Percentiles rank a stretch among this genome's conserved stretches.
Conservation (phyloP, 2,888 invertebrate genomes). For the Chalcis sispes region DNA sequence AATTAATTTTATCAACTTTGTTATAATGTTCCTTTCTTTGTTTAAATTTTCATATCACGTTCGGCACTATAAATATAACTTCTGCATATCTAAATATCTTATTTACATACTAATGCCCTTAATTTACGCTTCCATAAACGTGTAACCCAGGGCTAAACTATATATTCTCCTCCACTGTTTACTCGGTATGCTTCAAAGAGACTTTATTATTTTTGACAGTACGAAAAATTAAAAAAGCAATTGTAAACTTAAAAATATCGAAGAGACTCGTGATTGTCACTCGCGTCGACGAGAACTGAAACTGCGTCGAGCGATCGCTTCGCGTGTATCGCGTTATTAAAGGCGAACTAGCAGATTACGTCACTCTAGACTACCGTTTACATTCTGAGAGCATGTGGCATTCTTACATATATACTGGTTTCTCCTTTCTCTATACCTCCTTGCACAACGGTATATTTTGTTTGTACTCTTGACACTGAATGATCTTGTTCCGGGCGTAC, state of each 20-base stretch:
- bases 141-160: too few relatives aligned
- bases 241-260: neutral
- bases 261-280: neutral
- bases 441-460: neutral
- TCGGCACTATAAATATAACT: too few relatives aligned
- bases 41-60: too few relatives aligned
- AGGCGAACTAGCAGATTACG: constrained; percentile 30
- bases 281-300: neutral
- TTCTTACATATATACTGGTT: neutral
- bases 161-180: too few relatives aligned
- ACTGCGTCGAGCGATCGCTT: constrained; percentile 31
- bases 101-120: too few relatives aligned
- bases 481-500: neutral
- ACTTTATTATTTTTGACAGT: too few relatives aligned
- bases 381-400: neutral
- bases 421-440: constrained; percentile 16
- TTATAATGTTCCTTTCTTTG: too few relatives aligned
- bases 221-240: too few relatives aligned
- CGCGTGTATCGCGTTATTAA: constrained; percentile 25
- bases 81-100: too few relatives aligned
- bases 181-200: too few relatives aligned
- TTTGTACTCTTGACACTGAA: constrained; percentile 42
- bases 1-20: too few relatives aligned
- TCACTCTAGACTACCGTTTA: constrained; percentile 12
- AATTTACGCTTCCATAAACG: too few relatives aligned